A percentile compares a stretch with the other conserved stretches of the same genome.
Evolutionary conservation across 2,797 vertebrate species (phyloP).

Genomic region (Perodicticus potto): DNA sequence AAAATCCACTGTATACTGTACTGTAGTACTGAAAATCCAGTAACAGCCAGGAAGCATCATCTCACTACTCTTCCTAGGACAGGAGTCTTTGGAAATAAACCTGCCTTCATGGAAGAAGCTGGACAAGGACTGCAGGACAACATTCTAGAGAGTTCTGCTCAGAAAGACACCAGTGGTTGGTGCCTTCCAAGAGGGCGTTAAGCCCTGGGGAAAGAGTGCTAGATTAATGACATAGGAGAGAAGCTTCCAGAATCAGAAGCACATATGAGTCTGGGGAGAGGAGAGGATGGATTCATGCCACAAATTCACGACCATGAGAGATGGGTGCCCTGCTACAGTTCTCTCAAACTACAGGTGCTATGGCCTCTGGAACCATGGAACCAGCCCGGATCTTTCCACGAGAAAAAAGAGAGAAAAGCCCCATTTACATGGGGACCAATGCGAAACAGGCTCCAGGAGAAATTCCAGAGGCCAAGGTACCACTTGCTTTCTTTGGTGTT

Average conservation of each 20-base stretch:
- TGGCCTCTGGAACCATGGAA: not conserved
- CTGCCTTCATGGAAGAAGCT: fast-evolving
- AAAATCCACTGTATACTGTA: no score
- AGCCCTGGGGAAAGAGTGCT: fast-evolving
- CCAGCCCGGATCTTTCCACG: no score
- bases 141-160: fast-evolving
- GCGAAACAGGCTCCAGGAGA: not conserved
- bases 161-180: no score
- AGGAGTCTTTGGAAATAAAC: not conserved
- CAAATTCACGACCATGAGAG: not conserved
- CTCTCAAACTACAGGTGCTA: not conserved
- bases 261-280: not conserved
- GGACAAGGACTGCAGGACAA: not conserved
- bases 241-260: not conserved
- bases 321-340: fast-evolving
- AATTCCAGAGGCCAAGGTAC: not conserved
- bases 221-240: fast-evolving
- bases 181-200: not conserved
- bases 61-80: not conserved
- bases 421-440: not conserved
- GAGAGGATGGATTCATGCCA: no score
- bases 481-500: not conserved
- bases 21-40: no score
- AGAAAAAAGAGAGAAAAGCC: not conserved
- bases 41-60: not conserved